Conservation (phyloP, 2,113 vertebrate species). For the Podiceps cristatus region DNA sequence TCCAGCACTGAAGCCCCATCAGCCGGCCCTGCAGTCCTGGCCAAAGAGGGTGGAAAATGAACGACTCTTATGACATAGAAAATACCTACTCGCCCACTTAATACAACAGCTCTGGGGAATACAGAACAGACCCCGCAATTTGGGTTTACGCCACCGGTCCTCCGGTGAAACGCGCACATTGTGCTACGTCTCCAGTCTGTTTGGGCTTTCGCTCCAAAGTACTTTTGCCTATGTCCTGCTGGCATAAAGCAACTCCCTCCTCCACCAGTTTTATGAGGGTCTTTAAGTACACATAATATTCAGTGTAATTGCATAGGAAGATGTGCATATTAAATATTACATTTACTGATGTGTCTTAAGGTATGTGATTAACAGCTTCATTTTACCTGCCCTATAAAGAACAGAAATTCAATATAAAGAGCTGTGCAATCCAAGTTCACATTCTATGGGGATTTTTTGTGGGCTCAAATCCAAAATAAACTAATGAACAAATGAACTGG, state of each 20-base stretch:
- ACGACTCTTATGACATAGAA: neutral
- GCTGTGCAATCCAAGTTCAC: neutral
- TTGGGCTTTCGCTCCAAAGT: neutral
- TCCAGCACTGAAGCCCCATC: neutral
- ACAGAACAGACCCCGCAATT: neutral
- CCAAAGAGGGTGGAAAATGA: neutral
- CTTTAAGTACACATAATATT: constrained; percentile 37
- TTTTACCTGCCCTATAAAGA: constrained; percentile 29
- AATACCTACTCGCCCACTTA: neutral
- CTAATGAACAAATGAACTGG: neutral
- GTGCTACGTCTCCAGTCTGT: neutral
- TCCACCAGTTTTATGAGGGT: constrained; percentile 3
- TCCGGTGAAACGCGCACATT: neutral
- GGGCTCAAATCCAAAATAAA: constrained; percentile 18
- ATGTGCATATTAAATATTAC: constrained; percentile 36
- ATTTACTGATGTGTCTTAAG: constrained; percentile 16
- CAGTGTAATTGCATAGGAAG: constrained; percentile 19
- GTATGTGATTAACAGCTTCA: neutral
- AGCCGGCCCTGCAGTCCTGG: neutral
- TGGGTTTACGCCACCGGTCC: neutral
- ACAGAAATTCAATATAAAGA: neutral
- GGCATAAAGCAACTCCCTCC: constrained; percentile 21
- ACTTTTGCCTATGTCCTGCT: neutral
- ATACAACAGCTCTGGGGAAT: neutral
- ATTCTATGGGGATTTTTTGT: neutral